Base-by-base conservation (phyloP, 1,140 invertebrate genomes). In the Dinoponera quadriceps region DNA sequence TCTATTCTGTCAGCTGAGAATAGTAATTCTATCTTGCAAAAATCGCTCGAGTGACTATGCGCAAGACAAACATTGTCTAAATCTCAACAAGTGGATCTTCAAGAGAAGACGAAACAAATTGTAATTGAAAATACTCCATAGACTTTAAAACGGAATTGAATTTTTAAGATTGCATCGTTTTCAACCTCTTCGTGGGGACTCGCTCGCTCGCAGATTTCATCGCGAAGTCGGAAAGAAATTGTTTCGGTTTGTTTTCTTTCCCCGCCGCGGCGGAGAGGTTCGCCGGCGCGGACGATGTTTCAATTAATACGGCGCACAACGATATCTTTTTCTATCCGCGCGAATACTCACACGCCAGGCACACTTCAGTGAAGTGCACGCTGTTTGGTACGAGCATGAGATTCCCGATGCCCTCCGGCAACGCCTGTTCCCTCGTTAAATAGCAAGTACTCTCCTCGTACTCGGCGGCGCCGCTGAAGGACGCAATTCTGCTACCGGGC, bases 391-490 rank as follows among this genome's bases (percentile, higher is more conserved):
- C 97, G 68, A 97, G 95, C 95, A 98, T 97, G 0, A 98, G 95
- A 82, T 96, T 97, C 22, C 97, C 97, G 38, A 97, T 97, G 20
- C 98, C 98, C 93, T 98, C 97, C 0, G 97, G 97, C 62, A 96
- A 96, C 88, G 97, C 95, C 90, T 97, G 97, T 92, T 98, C 97
- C 13, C 97, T 95, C 9, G 97, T 98, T 72, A 98, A 92, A 91
- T 97, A 98, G 91, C 98, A 98, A n/a, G 96, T 97, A 13, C 97
- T 98, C 91, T 98, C 97, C 91, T 98, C 98, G 90, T 98, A 98
- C 90, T 98, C 97, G 0, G 97, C 96, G 66, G 96, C 96, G 0
- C 96, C 97, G 72, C 96, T 97, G 90, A 96, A 97, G 0, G 97
- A 97, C 29, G 96, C 96, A 82, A 98, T 97, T 25, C 97, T 95